These are phyloP conservation scores for Chaenodraco wilsoni DNA, from an alignment of 2,797 vertebrate species.

Conservation along the genomic window DNA sequence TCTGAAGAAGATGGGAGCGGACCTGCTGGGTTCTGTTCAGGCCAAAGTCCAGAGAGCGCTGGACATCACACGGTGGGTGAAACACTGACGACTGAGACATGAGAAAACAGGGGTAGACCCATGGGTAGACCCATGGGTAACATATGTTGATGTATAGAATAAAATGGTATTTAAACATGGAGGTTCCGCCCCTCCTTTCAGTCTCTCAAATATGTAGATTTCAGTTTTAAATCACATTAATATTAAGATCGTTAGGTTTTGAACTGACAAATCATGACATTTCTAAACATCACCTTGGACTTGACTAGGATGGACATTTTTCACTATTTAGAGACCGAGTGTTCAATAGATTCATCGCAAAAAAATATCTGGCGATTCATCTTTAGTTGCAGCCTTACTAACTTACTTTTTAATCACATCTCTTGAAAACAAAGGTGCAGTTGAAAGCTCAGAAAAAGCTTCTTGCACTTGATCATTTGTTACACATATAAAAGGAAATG, in stretches of 20 bases:
- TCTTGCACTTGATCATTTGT: not conserved
- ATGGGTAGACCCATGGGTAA: not conserved
- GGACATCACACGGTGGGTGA: conserved; percentile 91
- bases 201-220: too few species aligned
- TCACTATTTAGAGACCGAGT: too few species aligned
- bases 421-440: too few species aligned
- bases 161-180: not conserved
- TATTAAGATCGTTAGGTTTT: too few species aligned
- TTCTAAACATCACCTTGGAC: too few species aligned
- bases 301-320: too few species aligned
- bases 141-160: not conserved
- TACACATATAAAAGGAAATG: not conserved
- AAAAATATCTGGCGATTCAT: too few species aligned
- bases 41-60: conserved; percentile 97
- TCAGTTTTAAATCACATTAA: too few species aligned
- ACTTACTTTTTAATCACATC: too few species aligned
- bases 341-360: too few species aligned
- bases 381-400: too few species aligned
- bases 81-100: not conserved
- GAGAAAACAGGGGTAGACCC: not conserved
- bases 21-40: conserved; percentile 96
- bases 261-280: too few species aligned
- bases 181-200: not conserved
- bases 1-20: conserved; percentile 98
- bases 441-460: not conserved